Conservation (phyloP, 23 tunicate species). For the Halocynthia roretzi region DNA sequence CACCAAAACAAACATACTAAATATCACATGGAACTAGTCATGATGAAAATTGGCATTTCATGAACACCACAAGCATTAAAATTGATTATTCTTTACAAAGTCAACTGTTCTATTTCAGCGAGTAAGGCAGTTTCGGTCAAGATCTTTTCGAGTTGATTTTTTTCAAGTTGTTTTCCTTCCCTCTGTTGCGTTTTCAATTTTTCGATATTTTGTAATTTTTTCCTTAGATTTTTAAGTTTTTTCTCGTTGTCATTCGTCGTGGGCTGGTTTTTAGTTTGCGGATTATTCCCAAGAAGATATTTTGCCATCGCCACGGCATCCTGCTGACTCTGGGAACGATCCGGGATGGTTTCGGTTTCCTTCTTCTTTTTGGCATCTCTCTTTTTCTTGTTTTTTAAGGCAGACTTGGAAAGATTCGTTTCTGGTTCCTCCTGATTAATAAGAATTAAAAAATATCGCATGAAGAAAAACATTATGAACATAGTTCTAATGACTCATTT, state of each 20-base stretch:
- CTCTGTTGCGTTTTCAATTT: constrained; percentile 51
- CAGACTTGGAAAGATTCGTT: constrained; percentile 45
- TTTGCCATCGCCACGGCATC: constrained; percentile 84
- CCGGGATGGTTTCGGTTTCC: constrained; percentile 15
- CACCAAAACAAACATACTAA: too few species aligned
- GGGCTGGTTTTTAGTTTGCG: neutral
- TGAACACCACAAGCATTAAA: too few species aligned
- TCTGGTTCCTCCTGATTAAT: neutral
- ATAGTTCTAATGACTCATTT: too few species aligned
- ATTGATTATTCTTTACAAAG: too few species aligned
- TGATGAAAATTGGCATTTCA: too few species aligned
- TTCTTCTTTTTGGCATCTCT: constrained; percentile 45
- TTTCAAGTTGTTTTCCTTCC: constrained; percentile 64
- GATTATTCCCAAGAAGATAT: constrained; percentile 39
- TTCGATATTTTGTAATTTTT: constrained; percentile 70
- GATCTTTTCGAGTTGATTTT: constrained; percentile 65
- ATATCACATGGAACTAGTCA: too few species aligned
- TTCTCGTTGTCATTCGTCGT: constrained; percentile 19
- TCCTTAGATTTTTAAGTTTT: constrained; percentile 50
- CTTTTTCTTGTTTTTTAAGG: constrained; percentile 58
- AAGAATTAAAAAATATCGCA: too few species aligned
- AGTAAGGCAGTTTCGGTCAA: constrained; percentile 27
- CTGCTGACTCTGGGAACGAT: constrained; percentile 33
- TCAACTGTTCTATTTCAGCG: neutral
- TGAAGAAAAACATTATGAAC: too few species aligned